phyloP scores from a whole-genome alignment of 2,888 invertebrate genomes.

The Drosophila mettleri region DNA sequence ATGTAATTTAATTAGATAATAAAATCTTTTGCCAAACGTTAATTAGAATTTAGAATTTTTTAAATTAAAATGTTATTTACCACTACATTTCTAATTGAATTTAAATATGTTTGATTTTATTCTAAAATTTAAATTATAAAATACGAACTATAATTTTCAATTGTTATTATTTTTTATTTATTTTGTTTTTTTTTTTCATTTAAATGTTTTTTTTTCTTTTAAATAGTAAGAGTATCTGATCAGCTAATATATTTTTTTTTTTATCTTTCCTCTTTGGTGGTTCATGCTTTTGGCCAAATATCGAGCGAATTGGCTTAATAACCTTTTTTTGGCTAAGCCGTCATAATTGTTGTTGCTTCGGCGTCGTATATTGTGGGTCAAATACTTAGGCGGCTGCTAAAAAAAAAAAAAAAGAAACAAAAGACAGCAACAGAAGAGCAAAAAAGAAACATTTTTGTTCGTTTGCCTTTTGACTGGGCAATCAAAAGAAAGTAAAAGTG shows the following conservation, averaged over 20 bases:
- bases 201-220: too few relatives aligned
- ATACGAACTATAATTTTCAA: too few relatives aligned
- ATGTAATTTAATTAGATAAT: too few relatives aligned
- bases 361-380: constrained; percentile 47
- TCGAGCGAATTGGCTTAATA: constrained; percentile 52
- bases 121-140: too few relatives aligned
- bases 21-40: too few relatives aligned
- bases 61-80: too few relatives aligned
- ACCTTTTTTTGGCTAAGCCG: constrained; percentile 59
- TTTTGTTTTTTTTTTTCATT: not conserved
- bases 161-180: not conserved
- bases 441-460: constrained; percentile 54
- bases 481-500: constrained; percentile 78
- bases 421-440: constrained; percentile 15
- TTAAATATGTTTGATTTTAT: too few relatives aligned
- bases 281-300: constrained; percentile 33
- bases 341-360: constrained; percentile 17
- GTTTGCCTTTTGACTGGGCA: constrained; percentile 43
- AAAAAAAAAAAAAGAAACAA: constrained; percentile 27
- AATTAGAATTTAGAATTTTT: too few relatives aligned
- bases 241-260: too few relatives aligned
- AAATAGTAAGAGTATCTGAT: constrained; percentile 1
- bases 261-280: not conserved
- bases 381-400: constrained; percentile 3
- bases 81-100: too few relatives aligned